Evolutionary conservation across 2,888 invertebrate genomes (phyloP).

Genomic region (Lochmaea crataegi): DNA sequence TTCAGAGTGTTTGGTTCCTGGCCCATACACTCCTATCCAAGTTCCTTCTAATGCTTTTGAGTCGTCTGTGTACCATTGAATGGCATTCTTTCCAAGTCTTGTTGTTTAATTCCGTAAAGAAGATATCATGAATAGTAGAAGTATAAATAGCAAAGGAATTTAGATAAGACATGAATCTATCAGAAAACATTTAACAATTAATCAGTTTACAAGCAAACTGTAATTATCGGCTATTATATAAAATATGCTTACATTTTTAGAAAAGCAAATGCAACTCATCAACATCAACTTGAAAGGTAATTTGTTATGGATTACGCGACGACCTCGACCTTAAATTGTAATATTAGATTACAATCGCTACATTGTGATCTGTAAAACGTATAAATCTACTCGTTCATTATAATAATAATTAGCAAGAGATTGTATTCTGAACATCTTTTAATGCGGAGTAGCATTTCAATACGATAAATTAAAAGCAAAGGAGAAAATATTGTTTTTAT

Average conservation of each 20-base stretch:
- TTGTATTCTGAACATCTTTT: background rate
- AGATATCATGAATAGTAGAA: too few relatives aligned
- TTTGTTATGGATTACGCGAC: background rate
- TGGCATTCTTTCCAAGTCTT: too few relatives aligned
- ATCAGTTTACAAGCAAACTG: too few relatives aligned
- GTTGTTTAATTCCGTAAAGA: too few relatives aligned
- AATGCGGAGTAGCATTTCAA: background rate
- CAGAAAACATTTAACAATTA: too few relatives aligned
- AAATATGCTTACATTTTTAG: background rate
- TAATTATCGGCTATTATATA: background rate
- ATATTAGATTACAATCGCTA: background rate
- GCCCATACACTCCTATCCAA: too few relatives aligned
- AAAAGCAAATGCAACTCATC: background rate
- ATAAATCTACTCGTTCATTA: background rate
- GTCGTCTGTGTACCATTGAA: too few relatives aligned
- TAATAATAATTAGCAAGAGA: slow-evolving; percentile 3
- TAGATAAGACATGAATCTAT: too few relatives aligned
- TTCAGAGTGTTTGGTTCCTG: too few relatives aligned
- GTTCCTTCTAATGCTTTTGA: too few relatives aligned
- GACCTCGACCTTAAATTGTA: slow-evolving; percentile 12
- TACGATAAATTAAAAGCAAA: too few relatives aligned
- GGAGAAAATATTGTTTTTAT: background rate
- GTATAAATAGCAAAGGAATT: too few relatives aligned
- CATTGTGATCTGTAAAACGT: background rate
- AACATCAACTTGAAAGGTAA: slow-evolving; percentile 7